These are phyloP conservation scores for Orycteropus afer DNA, from an alignment of 2,113 vertebrate genomes.

Conservation along the genomic window DNA sequence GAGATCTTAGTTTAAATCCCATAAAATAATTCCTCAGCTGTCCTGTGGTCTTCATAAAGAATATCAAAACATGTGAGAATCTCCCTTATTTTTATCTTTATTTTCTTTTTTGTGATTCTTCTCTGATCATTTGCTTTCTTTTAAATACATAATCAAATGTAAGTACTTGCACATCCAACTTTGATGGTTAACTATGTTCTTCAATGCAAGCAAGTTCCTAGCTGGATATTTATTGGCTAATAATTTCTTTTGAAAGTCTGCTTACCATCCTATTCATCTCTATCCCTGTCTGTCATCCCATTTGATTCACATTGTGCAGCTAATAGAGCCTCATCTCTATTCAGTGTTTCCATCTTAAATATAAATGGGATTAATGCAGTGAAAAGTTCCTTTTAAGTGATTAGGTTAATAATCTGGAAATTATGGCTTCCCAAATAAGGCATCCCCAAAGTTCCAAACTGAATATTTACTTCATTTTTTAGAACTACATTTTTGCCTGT, in stretches of 20 bases:
- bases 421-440: slow-evolving; percentile 71
- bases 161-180: neutral
- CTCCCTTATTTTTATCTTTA: neutral
- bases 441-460: neutral
- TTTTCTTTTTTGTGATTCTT: neutral
- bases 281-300: slow-evolving; percentile 56
- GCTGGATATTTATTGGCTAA: slow-evolving; percentile 6
- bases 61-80: neutral
- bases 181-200: neutral
- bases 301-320: slow-evolving; percentile 79
- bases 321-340: slow-evolving; percentile 80
- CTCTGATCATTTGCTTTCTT: neutral
- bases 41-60: neutral
- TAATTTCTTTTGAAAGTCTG: slow-evolving; percentile 32
- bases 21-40: neutral
- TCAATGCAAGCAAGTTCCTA: slow-evolving; percentile 3
- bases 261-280: slow-evolving; percentile 38
- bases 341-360: slow-evolving; percentile 80
- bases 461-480: slow-evolving; percentile 59
- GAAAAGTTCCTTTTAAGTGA: slow-evolving; percentile 82
- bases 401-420: slow-evolving; percentile 85
- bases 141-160: neutral
- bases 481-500: neutral
- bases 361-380: slow-evolving; percentile 83
- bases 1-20: neutral